phyloP scores from a whole-genome alignment of 2,797 vertebrate species.

The Channallabes apus region DNA sequence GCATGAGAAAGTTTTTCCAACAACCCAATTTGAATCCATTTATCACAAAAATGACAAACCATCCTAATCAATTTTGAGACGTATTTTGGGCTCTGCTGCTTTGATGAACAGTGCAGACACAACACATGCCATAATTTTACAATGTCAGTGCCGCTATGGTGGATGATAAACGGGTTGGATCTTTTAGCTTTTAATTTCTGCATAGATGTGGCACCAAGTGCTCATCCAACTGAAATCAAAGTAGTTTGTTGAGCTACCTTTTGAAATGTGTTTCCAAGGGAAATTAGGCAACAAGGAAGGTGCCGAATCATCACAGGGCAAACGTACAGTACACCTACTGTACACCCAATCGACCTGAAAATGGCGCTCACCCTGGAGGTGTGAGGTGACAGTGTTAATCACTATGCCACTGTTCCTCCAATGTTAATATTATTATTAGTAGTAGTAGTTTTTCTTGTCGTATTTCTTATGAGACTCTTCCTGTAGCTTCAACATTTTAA shows the following conservation, averaged over 20 bases:
- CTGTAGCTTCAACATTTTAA: too few relatives aligned
- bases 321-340: too few relatives aligned
- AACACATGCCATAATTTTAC: conserved; percentile 7
- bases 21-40: conserved; percentile 29
- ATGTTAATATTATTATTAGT: too few relatives aligned
- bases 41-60: conserved; percentile 42
- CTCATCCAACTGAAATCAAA: background rate
- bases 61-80: conserved; percentile 14
- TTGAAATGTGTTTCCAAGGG: background rate
- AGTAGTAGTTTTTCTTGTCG: too few relatives aligned
- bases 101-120: background rate
- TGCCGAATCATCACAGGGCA: too few relatives aligned
- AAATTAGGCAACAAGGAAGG: too few relatives aligned
- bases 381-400: too few relatives aligned
- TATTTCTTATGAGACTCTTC: too few relatives aligned
- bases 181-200: conserved; percentile 40
- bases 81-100: conserved; percentile 38
- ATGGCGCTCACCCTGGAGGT: too few relatives aligned
- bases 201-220: conserved; percentile 38
- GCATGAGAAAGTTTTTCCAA: background rate
- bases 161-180: conserved; percentile 46
- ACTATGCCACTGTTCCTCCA: too few relatives aligned
- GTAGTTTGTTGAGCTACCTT: background rate
- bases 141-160: conserved; percentile 34
- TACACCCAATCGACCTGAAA: too few relatives aligned